Percentiles rank a stretch among this genome's conserved stretches.
phyloP scores from a whole-genome alignment of 2,888 invertebrate species.

The Anagyrus pseudococci region DNA sequence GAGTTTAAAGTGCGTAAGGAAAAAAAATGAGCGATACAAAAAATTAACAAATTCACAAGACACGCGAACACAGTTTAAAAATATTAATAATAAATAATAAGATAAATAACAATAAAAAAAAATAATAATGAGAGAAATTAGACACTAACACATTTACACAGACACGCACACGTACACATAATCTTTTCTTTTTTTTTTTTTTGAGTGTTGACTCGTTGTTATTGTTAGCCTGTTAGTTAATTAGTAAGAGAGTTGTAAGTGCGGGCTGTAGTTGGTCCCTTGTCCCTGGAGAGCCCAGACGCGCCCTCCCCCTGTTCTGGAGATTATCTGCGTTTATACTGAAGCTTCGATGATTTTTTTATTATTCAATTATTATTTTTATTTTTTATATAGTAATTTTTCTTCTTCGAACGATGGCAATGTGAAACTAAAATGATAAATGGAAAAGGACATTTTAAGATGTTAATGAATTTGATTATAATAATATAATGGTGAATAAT shows the following conservation, averaged over 20 bases:
- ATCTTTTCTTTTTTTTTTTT: conserved; percentile 46
- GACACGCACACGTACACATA: conserved; percentile 13
- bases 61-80: conserved; percentile 17
- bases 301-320: conserved; percentile 60
- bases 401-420: conserved; percentile 37
- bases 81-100: conserved; percentile 7
- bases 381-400: conserved; percentile 29
- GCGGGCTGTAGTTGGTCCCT: conserved; percentile 62
- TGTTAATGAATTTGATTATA: conserved; percentile 34
- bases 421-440: conserved; percentile 29
- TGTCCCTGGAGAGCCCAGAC: conserved; percentile 62
- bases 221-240: conserved; percentile 64
- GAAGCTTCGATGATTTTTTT: conserved; percentile 37
- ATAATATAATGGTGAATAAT: conserved; percentile 19
- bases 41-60: conserved; percentile 17
- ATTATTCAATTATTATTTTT: conserved; percentile 26
- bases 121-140: neutral
- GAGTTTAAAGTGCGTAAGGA: conserved; percentile 31
- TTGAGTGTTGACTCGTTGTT: conserved; percentile 62
- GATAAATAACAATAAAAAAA: conserved; percentile 4
- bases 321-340: conserved; percentile 52
- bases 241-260: conserved; percentile 62
- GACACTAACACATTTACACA: conserved; percentile 6
- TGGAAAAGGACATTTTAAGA: conserved; percentile 26
- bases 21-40: conserved; percentile 32